Evolutionary conservation across 2,113 vertebrate species (phyloP), one percentile per base, ranked within the genome.

Genomic region (Rattus rattus): DNA sequence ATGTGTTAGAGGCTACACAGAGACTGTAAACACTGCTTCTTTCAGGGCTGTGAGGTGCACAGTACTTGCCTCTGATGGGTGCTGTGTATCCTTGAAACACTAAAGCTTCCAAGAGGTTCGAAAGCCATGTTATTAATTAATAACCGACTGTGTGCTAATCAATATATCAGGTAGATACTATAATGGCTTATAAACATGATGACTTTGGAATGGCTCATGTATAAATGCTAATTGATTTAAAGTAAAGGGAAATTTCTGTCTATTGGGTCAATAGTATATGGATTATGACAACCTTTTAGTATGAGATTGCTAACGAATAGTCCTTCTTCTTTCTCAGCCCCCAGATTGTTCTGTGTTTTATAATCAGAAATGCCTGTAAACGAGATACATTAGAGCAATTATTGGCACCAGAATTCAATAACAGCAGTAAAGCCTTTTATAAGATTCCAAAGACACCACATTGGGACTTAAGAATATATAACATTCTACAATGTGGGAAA

Each of bases 221-320:
- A 96, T 92, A 97, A 97, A 88, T 77, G 97, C 97, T 97, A 95
- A 98, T 97, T 97, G 92, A 97, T 95, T 97, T 97, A 59, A 88
- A 96, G 43, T 19, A 89, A 96, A 97, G 56, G 69, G 75, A 90
- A 96, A 49, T 72, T 97, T 96, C 65, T 95, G 39, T 96, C 97
- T 96, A 43, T 96, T 81, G 87, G 85, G 72, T 96, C 95, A 95
- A 92, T 96, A 70, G 76, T 28, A 94, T 91, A 77, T 90, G 20
- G 80, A 97, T 94, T 90, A 92, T 76, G 16, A 36, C 47, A 96
- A 52, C 69, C 96, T 96, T 89, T 93, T 81, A 96, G 94, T 93
- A 97, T 84, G 96, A 96, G 95, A 96, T 75, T 95, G 59, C 80
- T 94, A 90, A 43, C 33, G 73, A 96, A 77, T 88, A 24, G 10